Conservation (phyloP, 2,797 vertebrate species). For the Potorous gilbertii region DNA sequence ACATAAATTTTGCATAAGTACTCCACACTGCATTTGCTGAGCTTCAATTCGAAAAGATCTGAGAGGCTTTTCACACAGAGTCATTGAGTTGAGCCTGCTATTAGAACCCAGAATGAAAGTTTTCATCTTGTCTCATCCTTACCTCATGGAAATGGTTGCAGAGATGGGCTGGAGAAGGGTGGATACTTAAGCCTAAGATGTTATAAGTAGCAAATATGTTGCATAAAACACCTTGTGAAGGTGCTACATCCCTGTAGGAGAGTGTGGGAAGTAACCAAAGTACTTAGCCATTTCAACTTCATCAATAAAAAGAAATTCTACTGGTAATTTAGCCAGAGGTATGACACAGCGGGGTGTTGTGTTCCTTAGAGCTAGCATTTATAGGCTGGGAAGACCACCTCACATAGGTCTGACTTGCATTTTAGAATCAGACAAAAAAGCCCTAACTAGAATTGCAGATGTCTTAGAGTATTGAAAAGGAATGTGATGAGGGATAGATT, state of each 20-base stretch:
- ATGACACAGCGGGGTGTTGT: neutral
- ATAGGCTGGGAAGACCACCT: neutral
- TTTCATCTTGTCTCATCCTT: slow-evolving; percentile 4
- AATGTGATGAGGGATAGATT: neutral
- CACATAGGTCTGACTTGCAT: neutral
- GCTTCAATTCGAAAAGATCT: neutral
- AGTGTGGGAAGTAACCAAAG: slow-evolving; percentile 20
- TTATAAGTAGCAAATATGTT: neutral
- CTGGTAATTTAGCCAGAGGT: slow-evolving; percentile 6
- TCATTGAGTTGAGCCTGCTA: neutral
- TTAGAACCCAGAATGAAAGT: neutral
- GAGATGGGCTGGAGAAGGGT: neutral
- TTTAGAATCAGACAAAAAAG: neutral
- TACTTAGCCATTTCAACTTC: slow-evolving; percentile 26
- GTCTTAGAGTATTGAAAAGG: slow-evolving; percentile 4
- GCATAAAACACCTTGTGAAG: neutral
- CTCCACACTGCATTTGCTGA: neutral
- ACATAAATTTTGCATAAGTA: neutral
- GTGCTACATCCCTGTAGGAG: neutral
- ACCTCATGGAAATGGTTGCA: neutral
- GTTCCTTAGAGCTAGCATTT: slow-evolving; percentile 4
- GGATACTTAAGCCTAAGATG: neutral
- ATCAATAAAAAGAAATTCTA: slow-evolving; percentile 42
- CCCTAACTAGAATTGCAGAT: neutral
- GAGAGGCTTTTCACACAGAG: neutral